A percentile compares a stretch with the other conserved stretches of the same genome.
phyloP scores from a whole-genome alignment of 1,140 invertebrate species.

The Lasaia peninsularis region DNA sequence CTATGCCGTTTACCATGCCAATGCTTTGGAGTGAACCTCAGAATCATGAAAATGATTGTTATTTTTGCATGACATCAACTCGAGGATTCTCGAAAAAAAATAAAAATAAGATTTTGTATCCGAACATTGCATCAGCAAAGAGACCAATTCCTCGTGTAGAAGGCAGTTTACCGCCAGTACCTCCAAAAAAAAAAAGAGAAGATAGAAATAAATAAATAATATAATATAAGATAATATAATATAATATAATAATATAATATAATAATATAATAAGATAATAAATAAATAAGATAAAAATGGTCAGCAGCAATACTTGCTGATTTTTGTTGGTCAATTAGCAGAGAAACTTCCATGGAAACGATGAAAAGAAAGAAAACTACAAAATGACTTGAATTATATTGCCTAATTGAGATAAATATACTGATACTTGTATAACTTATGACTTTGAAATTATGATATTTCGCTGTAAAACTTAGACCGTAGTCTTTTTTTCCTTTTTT shows the following conservation, averaged over 20 bases:
- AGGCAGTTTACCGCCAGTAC: constrained; percentile 14
- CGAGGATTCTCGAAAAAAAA: constrained; percentile 20
- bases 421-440: not conserved
- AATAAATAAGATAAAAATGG: too few relatives aligned
- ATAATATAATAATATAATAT: too few relatives aligned
- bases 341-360: too few relatives aligned
- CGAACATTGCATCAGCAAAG: constrained; percentile 19
- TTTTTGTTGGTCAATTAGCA: too few relatives aligned
- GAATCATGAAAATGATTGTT: constrained; percentile 18
- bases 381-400: not conserved
- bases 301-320: too few relatives aligned
- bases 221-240: too few relatives aligned
- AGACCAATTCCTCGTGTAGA: constrained; percentile 18
- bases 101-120: constrained; percentile 15
- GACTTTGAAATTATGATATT: constrained; percentile 3
- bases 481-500: constrained; percentile 6
- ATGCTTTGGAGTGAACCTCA: constrained; percentile 9
- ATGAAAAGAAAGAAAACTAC: too few relatives aligned
- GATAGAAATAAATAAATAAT: too few relatives aligned
- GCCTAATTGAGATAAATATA: constrained; percentile 4
- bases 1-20: not conserved
- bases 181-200: constrained; percentile 3
- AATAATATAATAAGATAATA: too few relatives aligned
- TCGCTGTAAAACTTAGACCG: constrained; percentile 8
- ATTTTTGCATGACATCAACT: constrained; percentile 16